Evolutionary conservation across 1,140 invertebrate genomes (phyloP).

Genomic region (Diprion similis): DNA sequence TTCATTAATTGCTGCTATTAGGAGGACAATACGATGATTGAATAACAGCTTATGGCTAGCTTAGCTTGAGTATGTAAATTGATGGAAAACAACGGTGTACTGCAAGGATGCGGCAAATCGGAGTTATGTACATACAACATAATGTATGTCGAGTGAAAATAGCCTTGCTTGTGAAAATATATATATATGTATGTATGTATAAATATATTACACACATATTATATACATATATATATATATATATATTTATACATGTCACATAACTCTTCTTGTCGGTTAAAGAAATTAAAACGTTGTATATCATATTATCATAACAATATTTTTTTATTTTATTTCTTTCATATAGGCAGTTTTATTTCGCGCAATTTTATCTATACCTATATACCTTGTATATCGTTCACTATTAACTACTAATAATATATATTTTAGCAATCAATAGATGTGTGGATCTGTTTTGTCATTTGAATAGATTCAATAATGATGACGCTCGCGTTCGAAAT

Average conservation of each 20-base stretch:
- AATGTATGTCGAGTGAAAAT: background rate
- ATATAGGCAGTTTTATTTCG: no score
- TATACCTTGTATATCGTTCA: no score
- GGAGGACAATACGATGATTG: background rate
- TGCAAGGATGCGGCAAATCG: background rate
- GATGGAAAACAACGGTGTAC: background rate
- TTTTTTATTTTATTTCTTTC: no score
- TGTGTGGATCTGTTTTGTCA: no score
- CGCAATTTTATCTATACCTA: no score
- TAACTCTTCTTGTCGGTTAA: background rate
- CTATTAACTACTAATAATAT: no score
- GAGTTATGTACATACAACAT: background rate
- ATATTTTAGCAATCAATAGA: no score
- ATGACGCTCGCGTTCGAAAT: no score
- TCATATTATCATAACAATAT: no score
- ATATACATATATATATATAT: conserved; percentile 1
- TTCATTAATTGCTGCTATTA: background rate
- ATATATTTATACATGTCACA: background rate
- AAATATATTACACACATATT: background rate
- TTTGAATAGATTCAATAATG: no score
- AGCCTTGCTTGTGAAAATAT: no score
- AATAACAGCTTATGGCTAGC: background rate
- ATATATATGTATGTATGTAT: conserved; percentile 6
- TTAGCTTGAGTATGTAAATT: background rate
- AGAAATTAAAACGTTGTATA: no score